Base-by-base conservation (phyloP, 1,140 invertebrate species). In the Myzus persicae region DNA sequence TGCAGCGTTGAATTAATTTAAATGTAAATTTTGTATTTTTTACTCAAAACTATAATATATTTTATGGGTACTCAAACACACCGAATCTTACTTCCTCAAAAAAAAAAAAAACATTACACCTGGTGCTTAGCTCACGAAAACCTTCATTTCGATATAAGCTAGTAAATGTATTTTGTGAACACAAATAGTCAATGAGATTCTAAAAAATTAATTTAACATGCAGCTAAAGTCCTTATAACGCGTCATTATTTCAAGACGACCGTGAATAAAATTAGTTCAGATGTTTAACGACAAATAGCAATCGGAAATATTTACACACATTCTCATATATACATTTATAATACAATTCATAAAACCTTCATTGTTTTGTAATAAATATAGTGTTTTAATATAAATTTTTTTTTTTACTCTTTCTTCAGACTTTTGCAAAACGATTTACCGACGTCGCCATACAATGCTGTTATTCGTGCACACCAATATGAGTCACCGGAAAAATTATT, bases 211-310 rank as follows among this genome's bases (percentile, higher is more conserved):
- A 88, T 88, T 46, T 88, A 36, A 88, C 26, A 48, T 48, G 44
- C 85, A 88, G 8, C 31, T n/a, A 48, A 87, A 51, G 87, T 89
- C 87, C 44, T 51, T 11, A 67, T 67, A 89, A 38, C 8, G 20
- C 46, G 8, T 38, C 38, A 36, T 89, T 89, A 89, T 51, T 51
- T 36, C 46, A 38, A 89, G 36, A 89, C 40, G 87, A 38, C 87
- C 44, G 46, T 88, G 85, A 88, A 88, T 48, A 88, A 31, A 51
- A 89, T 89, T 51, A 51, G n/a, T 51, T 85, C 42, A 85, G 40
- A 44, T 84, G 24, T 84, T 84, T 40, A 26, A 84, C 26, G 1
- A 44, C 31, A 85, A 42, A 85, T 85, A 44, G 3, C 3, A 85
- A 44, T 31, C 40, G 31, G 84, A 85, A 85, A 44, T 85, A 8